Evolutionary conservation across 2,113 vertebrate genomes (phyloP).

Genomic region (Nerophis lumbriciformis): DNA sequence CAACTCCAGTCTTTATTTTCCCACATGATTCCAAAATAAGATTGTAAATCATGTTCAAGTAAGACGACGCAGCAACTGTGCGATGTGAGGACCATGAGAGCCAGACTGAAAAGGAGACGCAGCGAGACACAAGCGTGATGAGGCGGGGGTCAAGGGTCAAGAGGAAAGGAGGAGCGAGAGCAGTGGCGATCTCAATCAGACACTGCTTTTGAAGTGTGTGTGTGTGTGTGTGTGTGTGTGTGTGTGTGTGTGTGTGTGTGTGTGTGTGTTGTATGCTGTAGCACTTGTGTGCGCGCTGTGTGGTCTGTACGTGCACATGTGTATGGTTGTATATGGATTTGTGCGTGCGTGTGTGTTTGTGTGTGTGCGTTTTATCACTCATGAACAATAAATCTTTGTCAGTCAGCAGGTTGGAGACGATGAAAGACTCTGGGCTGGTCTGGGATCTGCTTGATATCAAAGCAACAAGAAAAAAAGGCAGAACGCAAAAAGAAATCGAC

Average conservation of each 20-base stretch:
- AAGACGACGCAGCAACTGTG: background rate
- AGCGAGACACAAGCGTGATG: conserved; percentile 35
- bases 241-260: conserved; percentile 6
- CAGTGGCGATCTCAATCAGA: conserved; percentile 40
- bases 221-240: conserved; percentile 5
- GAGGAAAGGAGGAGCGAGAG: conserved; percentile 51
- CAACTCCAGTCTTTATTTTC: too few relatives aligned
- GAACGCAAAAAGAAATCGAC: too few relatives aligned
- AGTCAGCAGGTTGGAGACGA: conserved; percentile 14
- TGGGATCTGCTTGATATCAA: conserved; percentile 4
- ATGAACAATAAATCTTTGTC: conserved; percentile 34
- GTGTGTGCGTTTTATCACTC: conserved; percentile 32
- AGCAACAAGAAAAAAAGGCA: background rate
- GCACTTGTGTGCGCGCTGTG: conserved; percentile 42
- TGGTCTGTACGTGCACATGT: conserved; percentile 37
- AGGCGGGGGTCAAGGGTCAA: conserved; percentile 51
- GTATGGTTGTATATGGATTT: conserved; percentile 19
- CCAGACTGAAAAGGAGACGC: conserved; percentile 25
- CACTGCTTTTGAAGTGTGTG: conserved; percentile 36
- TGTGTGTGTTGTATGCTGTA: conserved; percentile 19
- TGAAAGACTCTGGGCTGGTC: conserved; percentile 16
- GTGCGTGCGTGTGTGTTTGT: conserved; percentile 19
- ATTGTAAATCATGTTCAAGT: too few relatives aligned
- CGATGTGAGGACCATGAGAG: conserved; percentile 41
- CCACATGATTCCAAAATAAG: too few relatives aligned